Evolutionary conservation across 1,140 invertebrate genomes (phyloP).

Genomic region (Palaemon carinicauda): DNA sequence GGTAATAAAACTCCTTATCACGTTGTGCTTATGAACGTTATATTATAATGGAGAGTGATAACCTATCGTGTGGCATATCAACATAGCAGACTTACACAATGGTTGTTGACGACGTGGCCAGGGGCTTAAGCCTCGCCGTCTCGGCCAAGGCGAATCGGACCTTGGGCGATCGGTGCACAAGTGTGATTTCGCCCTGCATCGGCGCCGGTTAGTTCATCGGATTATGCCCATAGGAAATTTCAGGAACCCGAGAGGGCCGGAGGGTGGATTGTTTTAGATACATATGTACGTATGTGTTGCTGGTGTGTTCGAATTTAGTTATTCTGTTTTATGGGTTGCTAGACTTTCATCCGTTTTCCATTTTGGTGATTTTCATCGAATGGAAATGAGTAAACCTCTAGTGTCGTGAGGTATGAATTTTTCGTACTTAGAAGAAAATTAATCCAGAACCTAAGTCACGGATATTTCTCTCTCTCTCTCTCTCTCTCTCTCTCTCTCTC

Average conservation of each 20-base stretch:
- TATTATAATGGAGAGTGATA: conserved; percentile 55
- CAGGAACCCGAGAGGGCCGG: conserved; percentile 40
- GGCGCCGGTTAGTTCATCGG: background rate
- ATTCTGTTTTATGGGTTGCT: background rate
- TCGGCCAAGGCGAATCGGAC: background rate
- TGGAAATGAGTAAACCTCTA: no score
- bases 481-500: no score
- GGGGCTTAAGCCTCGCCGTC: background rate
- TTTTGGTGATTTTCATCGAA: no score
- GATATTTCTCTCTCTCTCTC: no score
- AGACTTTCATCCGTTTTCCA: no score
- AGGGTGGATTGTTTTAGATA: conserved; percentile 30
- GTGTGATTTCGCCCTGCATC: background rate
- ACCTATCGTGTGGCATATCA: conserved; percentile 52
- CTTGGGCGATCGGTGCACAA: background rate
- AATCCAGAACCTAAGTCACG: no score
- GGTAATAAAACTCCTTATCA: conserved; percentile 51
- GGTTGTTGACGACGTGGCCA: background rate
- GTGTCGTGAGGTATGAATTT: no score
- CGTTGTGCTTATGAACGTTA: conserved; percentile 46
- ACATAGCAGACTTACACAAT: conserved; percentile 52
- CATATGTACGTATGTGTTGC: background rate
- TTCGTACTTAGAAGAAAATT: no score
- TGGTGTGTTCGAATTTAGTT: background rate
- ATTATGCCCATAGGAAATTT: conserved; percentile 45